Evolutionary conservation across 30 jellyfish, hydroid and myxozoan genomes (phyloP).

Genomic region (Rhopilema esculentum): DNA sequence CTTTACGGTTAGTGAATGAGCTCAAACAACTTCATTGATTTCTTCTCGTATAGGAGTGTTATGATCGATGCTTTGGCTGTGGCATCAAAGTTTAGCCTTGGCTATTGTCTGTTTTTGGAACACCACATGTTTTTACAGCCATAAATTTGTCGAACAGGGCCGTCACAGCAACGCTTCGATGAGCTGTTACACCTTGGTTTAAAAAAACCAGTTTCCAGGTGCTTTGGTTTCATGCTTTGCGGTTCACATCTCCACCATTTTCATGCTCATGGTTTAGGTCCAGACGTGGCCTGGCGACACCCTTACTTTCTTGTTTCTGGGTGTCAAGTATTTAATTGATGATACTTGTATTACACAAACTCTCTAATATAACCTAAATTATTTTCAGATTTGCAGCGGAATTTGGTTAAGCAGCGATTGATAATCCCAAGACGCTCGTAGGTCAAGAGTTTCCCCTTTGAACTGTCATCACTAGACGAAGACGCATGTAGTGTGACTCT

Average conservation of each 20-base stretch:
- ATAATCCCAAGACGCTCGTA: conserved; percentile 48
- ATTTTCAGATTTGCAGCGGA: conserved; percentile 59
- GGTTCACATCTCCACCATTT: conserved; percentile 13
- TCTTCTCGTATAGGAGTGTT: no score
- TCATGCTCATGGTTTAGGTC: conserved; percentile 18
- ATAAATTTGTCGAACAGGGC: conserved; percentile 28
- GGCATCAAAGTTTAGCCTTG: not conserved
- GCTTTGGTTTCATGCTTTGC: conserved; percentile 36
- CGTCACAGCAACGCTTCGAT: conserved; percentile 21
- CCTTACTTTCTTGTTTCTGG: conserved; percentile 28
- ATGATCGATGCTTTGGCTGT: no score
- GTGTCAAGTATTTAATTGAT: conserved; percentile 63
- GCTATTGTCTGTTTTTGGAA: conserved; percentile 36
- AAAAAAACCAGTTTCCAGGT: conserved; percentile 35
- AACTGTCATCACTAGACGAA: not conserved
- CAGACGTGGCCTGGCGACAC: conserved; percentile 61
- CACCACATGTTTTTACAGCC: conserved; percentile 62
- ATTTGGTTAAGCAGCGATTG: conserved; percentile 25
- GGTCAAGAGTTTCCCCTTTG: conserved; percentile 44
- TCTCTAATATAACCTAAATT: conserved; percentile 41
- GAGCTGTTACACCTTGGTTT: conserved; percentile 52
- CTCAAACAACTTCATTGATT: no score
- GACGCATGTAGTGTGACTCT: not conserved
- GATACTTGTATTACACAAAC: conserved; percentile 35
- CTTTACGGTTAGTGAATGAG: no score